Base-by-base conservation (phyloP, 1,140 invertebrate genomes). In the Sinella curviseta region DNA sequence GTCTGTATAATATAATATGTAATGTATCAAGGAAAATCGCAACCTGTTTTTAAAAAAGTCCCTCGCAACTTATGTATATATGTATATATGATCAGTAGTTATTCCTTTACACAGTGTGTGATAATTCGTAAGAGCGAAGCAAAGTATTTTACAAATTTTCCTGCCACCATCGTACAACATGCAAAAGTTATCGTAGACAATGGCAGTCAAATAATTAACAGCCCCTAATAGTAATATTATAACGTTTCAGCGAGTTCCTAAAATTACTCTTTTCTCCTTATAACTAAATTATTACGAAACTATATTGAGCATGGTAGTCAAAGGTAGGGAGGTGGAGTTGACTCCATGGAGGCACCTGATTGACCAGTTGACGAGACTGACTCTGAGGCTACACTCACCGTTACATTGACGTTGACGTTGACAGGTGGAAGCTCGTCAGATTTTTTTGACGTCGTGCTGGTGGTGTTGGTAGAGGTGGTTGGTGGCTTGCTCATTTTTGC, bases 381-480 rank as follows among this genome's bases (percentile, higher is more conserved):
- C 65, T 70, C 65, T 33, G 65, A 30, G 26, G 65, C 65, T 31
- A 70, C 65, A 70, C 65, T 70, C 65, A 70, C 65, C 65, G 65
- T 70, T 70, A 70, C 65, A 70, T 70, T 70, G 8, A 70, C 65
- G 31, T 70, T 70, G 26, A 70, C 65, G 30, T 70, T 70, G 65
- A 70, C 65, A 70, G 65, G 65, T 70, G 65, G 65, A 70, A 70
- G 65, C 65, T 70, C 65, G 30, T 70, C 65, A 70, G 65, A 70
- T 33, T 70, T 70, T 33, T 70, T 70, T 26, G 57, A 65, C 57
- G 57, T 65, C 57, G 57, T 65, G 39, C 8, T 48, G 39, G 39
- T 12, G 20, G 20, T 20, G 39, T 48, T 48, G 39, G 39, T 48
- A 48, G 39, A 48, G 12, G 57, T 60, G 57, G 57, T n/a, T 8